Base-by-base conservation (phyloP, 2,888 invertebrate species). In the Oxyscelio sp. region DNA sequence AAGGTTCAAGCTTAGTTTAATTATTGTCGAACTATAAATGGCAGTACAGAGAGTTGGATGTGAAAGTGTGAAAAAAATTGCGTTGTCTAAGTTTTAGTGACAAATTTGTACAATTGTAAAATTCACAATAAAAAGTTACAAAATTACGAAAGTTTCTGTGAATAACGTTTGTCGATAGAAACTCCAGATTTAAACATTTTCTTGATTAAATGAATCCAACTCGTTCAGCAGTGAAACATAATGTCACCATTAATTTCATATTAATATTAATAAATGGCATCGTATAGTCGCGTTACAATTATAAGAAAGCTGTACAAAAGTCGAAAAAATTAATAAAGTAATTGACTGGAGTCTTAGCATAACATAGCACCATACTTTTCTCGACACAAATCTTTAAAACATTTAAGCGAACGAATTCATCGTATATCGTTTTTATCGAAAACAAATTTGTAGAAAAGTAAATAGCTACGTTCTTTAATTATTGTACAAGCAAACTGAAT, bases 231-330 rank as follows among this genome's bases (percentile, higher is more conserved):
- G 91, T 92, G 92, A 90, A 80, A 88, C 81, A 65, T 88, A 43
- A 65, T 84, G 86, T 88, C 85, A 87, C 86, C 79, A 65, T 86
- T 87, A 65, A 68, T 45, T 84, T 13, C 52, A 80, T 85, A 88
- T 81, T 78, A 75, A 85, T 82, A 88, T 89, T 89, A 90, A 88
- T 88, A 77, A 83, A 89, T 91, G 89, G 90, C 89, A n/a, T n/a
- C n/a, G n/a, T n/a, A n/a, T n/a, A n/a, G 86, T 91, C 89, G 91
- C 90, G 88, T 90, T 91, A 91, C 86, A 78, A 27, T 88, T 87
- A 40, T 70, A 89, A 91, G 59, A 86, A 93, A 93, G 92, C 93
- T 93, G 92, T 93, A 93, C 93, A 93, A 91, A 90, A 89, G 79
- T 85, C 86, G 89, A 88, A 89, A 90, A 87, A 90, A 91, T 91